Base-by-base conservation (phyloP, 64 coral and sea anemone species). In the Montipora cactus region DNA sequence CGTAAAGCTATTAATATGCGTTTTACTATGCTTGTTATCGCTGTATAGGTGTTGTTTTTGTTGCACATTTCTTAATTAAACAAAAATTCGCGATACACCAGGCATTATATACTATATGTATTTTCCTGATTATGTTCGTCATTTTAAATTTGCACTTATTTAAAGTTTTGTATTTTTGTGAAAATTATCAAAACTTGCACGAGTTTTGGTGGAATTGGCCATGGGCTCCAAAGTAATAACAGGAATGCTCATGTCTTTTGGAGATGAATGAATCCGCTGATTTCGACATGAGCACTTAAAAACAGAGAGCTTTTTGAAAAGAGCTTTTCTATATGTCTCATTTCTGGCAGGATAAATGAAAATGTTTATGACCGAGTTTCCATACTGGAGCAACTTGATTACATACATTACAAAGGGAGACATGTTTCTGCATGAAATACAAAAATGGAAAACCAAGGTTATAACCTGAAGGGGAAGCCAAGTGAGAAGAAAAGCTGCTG, bases 401-500 rank as follows among this genome's bases (percentile, higher is more conserved):
- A 8, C 8, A 50, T n/a, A 52, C 18, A 79, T 47, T 21, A 79
- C 47, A 14, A 55, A 46, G 18, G 21, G 0, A 5, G 78, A 55
- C 22, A 57, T 19, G 1, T 51, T 2, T 1, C 5, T 0, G 23
- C 74, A 77, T 18, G 69, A 19, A 10, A 47, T 51, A 7, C 69
- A 92, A 4, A 85, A 2, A 16, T 66, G 12, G 2, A 49, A n/a
- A 3, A 77, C 52, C 16, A 85, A 23, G 4, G 44, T 57, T 0
- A 92, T 28, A 49, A 92, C 45, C 78, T 85, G 71, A n/a, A 92
- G 85, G 3, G 90, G 90, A 8, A 92, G 81, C 90, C 90, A 92
- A 4, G 90, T 76, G 1, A 92, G 3, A 46, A 92, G 49, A 58
- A 83, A 86, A 3, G 47, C 5, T 48, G 50, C 69, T 1, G 81